phyloP scores from a whole-genome alignment of 2,113 vertebrate species.

The Bucco capensis region DNA sequence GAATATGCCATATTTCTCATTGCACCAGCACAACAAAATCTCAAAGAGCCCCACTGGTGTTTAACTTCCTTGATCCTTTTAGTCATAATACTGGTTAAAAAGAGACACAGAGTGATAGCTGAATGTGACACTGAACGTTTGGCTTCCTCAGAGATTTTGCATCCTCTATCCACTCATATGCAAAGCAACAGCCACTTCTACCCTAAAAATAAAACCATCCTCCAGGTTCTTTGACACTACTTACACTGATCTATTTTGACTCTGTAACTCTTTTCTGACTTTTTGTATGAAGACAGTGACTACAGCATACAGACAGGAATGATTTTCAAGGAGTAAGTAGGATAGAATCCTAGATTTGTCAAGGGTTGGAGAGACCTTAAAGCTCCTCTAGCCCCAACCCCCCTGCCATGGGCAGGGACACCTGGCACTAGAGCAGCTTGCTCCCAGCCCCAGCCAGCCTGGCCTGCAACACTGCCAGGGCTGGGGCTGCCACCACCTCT shows the following conservation, averaged over 20 bases:
- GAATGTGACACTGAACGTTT: neutral
- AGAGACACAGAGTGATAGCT: neutral
- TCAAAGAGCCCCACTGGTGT: neutral
- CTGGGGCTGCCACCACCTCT: no score
- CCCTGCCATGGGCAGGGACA: no score
- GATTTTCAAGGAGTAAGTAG: neutral
- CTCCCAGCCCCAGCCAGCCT: no score
- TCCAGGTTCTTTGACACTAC: neutral
- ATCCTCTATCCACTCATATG: neutral
- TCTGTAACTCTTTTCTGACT: neutral
- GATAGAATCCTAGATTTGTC: no score
- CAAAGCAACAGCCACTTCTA: neutral
- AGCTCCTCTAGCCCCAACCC: no score
- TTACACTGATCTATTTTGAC: neutral
- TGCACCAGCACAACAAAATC: neutral
- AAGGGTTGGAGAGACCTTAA: no score
- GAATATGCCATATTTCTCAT: neutral
- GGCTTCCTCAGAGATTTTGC: neutral
- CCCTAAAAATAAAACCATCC: neutral
- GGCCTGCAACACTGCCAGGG: no score
- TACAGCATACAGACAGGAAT: neutral
- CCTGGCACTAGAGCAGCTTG: no score
- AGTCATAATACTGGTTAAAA: neutral
- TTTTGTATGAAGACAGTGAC: neutral
- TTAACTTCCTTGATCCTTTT: neutral